Evolutionary conservation across 2,113 vertebrate genomes (phyloP), one percentile per base, ranked within the genome.

Genomic region (Psophia crepitans): DNA sequence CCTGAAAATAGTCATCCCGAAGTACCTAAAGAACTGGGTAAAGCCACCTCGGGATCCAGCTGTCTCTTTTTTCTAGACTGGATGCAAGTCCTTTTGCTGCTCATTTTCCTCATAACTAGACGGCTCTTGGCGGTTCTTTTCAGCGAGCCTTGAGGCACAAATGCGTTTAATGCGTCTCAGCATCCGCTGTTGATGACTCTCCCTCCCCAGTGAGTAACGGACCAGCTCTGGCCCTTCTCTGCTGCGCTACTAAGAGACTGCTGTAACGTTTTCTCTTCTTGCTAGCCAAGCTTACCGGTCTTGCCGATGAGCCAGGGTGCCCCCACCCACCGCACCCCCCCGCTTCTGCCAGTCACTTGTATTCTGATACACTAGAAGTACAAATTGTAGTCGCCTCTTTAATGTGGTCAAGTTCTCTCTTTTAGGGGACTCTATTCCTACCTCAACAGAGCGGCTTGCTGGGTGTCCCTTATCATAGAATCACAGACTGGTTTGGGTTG

Each of bases 341-440:
- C 1, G 8, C 19, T 13, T 6, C 9, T 17, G 65, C 39, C 6
- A 1, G 7, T 63, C 35, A 8, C 18, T 51, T 13, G 8, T 10
- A 4, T 44, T 41, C n/a, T 23, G 21, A 15, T 37, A 11, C 13
- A 10, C 2, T 9, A n/a, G 48, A 11, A 24, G 26, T 6, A 37
- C 48, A 44, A 84, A 21, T 24, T 1, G 0, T 19, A 26, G 5
- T 61, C 54, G 48, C 48, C 54, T 65, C 24, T 53, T 4, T n/a
- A 37, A 23, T 35, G 37, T 54, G 21, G 22, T 35, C 63, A 39
- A 3, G 39, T 9, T 30, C 35, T 41, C 23, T 6, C 35, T 32
- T 51, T 10, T 6, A 23, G 33, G 24, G 43, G 37, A 9, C 28
- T 12, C 2, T 5, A 5, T 16, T 35, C 30, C 54, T 28, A 24